Evolutionary conservation across 2,888 invertebrate genomes (phyloP), one percentile per base, ranked within the genome.

Genomic region (Biston stratarius): DNA sequence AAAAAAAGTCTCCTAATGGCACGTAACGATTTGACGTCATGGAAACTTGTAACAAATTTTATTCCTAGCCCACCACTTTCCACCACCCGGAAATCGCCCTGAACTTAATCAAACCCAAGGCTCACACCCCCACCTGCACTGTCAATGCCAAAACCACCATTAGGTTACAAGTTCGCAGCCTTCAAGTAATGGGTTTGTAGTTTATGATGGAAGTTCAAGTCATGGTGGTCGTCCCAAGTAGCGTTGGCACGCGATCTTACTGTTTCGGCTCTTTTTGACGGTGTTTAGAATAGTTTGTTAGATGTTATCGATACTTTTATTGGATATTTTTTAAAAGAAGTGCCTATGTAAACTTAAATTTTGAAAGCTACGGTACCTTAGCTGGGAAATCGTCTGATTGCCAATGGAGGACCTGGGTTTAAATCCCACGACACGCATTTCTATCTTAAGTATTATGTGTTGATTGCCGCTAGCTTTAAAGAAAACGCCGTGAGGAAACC

Each of bases 81-180:
- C 45, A 34, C 14, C n/a, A 62, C 49, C 58, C 51, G 64, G 58
- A 52, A 64, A 36, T n/a, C 34, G 12, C 24, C n/a, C 51, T 36
- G 45, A 49, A 63, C 79, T 73, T 49, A 61, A 53, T 45, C 47
- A 61, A 60, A 38, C 14, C 38, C 49, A 59, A 59, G 59, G 59
- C 24, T 36, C 14, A 3, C 40, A 59, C 40, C n/a, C 6, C 59
- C 36, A 38, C 47, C 2, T 44, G 52, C 42, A 55, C 51, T 79
- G 67, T 72, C 73, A 84, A 80, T 82, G 83, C 76, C 78, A 81
- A 75, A 70, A 62, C 40, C 70, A 68, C 71, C 77, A 79, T 79
- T 78, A 80, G 71, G 77, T 77, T 76, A 78, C 84, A 86, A 86
- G 86, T 87, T 86, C 86, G 73, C 69, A 79, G 77, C 86, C 86